Percentiles rank a stretch among this genome's conserved stretches.
Conservation (phyloP, 2,113 vertebrate species). For the Poecile atricapillus region DNA sequence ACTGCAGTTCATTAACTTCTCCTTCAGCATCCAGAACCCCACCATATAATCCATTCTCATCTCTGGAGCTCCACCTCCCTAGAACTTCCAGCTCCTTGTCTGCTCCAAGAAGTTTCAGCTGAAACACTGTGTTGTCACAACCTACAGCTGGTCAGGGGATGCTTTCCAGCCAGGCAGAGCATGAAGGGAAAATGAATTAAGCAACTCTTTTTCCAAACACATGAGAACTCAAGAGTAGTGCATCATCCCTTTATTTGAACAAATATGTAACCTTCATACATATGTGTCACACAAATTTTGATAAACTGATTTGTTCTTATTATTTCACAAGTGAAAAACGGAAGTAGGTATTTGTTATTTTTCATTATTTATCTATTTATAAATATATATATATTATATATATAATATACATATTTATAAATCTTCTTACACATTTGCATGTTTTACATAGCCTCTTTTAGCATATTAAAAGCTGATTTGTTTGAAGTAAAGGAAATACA, state of each 20-base stretch:
- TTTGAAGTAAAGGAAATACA: neutral
- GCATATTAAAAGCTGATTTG: neutral
- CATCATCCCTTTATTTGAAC: neutral
- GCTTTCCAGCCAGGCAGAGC: neutral
- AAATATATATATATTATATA: too few species aligned
- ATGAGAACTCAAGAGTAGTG: neutral
- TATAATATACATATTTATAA: neutral
- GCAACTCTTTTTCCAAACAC: neutral
- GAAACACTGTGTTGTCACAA: neutral
- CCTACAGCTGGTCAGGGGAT: neutral
- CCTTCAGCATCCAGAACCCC: neutral
- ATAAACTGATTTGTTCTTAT: neutral
- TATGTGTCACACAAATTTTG: neutral
- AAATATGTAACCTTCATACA: neutral
- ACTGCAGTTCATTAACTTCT: neutral
- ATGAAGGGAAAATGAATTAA: neutral
- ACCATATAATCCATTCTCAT: neutral
- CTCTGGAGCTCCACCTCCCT: neutral
- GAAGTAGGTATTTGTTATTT: neutral
- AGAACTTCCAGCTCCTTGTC: neutral
- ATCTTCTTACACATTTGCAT: neutral
- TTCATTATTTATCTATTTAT: neutral
- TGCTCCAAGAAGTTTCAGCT: neutral
- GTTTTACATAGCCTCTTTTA: neutral
- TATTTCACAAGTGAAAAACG: neutral